These are phyloP conservation scores for Drosophila pseudoobscura DNA, from an alignment of 1,140 invertebrate genomes.

Conservation along the genomic window DNA sequence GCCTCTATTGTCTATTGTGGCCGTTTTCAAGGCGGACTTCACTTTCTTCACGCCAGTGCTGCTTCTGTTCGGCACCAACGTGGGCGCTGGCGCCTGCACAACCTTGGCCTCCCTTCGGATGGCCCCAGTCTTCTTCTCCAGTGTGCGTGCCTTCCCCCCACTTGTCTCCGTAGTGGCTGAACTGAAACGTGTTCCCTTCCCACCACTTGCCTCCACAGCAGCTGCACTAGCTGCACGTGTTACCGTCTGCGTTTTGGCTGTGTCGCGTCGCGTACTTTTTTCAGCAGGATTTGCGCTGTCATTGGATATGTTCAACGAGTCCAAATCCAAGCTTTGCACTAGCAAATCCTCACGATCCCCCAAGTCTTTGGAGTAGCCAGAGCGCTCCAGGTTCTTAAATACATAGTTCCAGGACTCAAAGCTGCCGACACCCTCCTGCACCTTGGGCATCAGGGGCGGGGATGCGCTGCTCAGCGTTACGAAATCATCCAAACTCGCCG, in stretches of 20 bases:
- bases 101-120: slow-evolving; percentile 24
- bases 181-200: slow-evolving; percentile 43
- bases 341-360: slow-evolving; percentile 78
- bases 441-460: slow-evolving; percentile 72
- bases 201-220: slow-evolving; percentile 12
- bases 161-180: slow-evolving; percentile 5
- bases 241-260: slow-evolving; percentile 18
- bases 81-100: slow-evolving; percentile 48
- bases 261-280: slow-evolving; percentile 47
- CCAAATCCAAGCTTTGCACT: slow-evolving; percentile 74
- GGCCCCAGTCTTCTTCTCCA: slow-evolving; percentile 52
- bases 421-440: slow-evolving; percentile 85
- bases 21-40: slow-evolving; percentile 69
- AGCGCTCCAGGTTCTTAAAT: slow-evolving; percentile 89
- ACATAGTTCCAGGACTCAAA: slow-evolving; percentile 92
- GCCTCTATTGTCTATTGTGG: slow-evolving; percentile 56
- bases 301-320: slow-evolving; percentile 67
- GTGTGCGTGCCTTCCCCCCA: slow-evolving; percentile 56
- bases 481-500: slow-evolving; percentile 79
- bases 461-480: slow-evolving; percentile 47
- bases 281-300: slow-evolving; percentile 43
- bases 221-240: slow-evolving; percentile 5
- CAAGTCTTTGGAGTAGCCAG: slow-evolving; percentile 88
- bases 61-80: slow-evolving; percentile 45
- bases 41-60: slow-evolving; percentile 62